Conservation (phyloP, 2,113 vertebrate genomes). For the Prionailurus bengalensis region DNA sequence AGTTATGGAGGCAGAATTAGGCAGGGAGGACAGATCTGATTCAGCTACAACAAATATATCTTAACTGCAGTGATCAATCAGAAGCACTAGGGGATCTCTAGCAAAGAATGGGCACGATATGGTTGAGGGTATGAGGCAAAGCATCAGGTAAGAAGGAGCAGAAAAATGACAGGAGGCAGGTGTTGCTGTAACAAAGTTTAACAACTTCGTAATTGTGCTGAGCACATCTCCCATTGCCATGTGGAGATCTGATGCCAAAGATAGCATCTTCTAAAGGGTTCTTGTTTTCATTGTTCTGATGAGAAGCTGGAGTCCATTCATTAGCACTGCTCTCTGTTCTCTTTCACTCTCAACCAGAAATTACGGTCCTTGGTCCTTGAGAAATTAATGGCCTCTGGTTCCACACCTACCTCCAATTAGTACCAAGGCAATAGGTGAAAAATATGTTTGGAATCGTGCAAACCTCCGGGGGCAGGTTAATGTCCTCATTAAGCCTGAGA, state of each 20-base stretch:
- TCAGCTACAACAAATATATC: not conserved
- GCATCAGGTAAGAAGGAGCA: not conserved
- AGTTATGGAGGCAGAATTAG: not conserved
- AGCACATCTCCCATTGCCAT: not conserved
- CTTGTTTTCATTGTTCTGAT: not conserved
- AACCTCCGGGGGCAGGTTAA: not conserved
- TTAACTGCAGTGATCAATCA: not conserved
- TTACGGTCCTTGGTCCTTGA: not conserved
- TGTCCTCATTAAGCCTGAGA: not conserved
- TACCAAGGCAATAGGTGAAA: not conserved
- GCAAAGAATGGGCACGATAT: not conserved
- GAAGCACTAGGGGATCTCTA: not conserved
- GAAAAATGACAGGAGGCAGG: not conserved
- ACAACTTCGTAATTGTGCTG: not conserved
- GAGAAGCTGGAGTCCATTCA: not conserved
- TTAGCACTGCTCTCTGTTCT: not conserved
- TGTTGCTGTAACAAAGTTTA: not conserved
- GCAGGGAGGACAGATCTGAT: not conserved
- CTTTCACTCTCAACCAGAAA: not conserved
- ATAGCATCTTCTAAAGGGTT: not conserved
- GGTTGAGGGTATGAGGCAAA: not conserved
- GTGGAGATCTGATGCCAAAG: not conserved
- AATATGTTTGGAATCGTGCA: not conserved
- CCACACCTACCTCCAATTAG: slow-evolving; percentile 48
- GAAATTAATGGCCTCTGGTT: not conserved